Percentiles rank a stretch among this genome's conserved stretches.
Evolutionary conservation across 2,113 vertebrate species (phyloP).

Genomic region (Penelope pileata): DNA sequence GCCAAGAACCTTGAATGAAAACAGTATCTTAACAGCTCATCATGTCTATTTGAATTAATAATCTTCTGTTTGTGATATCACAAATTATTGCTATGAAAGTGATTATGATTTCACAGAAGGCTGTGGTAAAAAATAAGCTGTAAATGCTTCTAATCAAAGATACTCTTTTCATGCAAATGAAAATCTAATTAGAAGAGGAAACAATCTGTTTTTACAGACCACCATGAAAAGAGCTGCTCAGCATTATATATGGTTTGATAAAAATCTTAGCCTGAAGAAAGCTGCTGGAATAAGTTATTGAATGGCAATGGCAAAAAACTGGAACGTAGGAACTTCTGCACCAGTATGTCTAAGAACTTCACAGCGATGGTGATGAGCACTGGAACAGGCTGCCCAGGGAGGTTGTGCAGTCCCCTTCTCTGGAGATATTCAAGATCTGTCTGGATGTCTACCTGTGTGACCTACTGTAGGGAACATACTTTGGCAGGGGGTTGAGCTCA

Average conservation of each 20-base stretch:
- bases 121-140: neutral
- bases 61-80: constrained; percentile 21
- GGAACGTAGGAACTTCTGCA: too few relatives aligned
- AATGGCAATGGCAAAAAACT: too few relatives aligned
- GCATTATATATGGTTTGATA: neutral
- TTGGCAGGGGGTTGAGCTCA: too few relatives aligned
- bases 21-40: neutral
- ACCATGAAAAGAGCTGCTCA: neutral
- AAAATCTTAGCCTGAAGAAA: neutral
- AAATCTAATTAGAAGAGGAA: constrained; percentile 42
- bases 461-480: too few relatives aligned
- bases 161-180: constrained; percentile 35
- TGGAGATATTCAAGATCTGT: too few relatives aligned
- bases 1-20: neutral
- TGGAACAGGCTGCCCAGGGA: too few relatives aligned
- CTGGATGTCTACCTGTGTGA: too few relatives aligned
- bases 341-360: too few relatives aligned
- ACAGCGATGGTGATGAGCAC: too few relatives aligned
- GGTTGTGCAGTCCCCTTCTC: too few relatives aligned
- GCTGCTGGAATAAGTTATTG: neutral
- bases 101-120: neutral
- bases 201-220: constrained; percentile 32
- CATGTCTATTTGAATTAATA: constrained; percentile 16
- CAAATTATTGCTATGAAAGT: constrained; percentile 21
- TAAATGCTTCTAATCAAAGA: constrained; percentile 37